phyloP scores from a whole-genome alignment of 2,113 vertebrate genomes.

The Triplophysa rosa region DNA sequence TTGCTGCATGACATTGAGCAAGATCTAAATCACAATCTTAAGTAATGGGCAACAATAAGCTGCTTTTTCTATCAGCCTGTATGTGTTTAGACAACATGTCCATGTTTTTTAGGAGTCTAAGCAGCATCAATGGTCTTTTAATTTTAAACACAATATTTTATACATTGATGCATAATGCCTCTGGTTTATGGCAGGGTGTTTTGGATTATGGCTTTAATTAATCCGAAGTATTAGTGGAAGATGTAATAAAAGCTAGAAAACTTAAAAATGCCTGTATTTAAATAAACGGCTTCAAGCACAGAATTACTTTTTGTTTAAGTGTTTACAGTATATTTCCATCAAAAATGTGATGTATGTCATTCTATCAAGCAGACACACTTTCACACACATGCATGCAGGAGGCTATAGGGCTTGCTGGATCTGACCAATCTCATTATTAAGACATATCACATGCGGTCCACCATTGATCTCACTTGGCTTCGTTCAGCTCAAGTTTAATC shows the following conservation, averaged over 20 bases:
- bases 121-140: background rate
- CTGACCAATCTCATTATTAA: constrained; percentile 27
- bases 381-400: background rate
- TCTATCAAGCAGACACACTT: background rate
- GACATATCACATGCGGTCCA: constrained; percentile 22
- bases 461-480: constrained; percentile 28
- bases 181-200: constrained; percentile 45
- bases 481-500: constrained; percentile 46
- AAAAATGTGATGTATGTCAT: background rate
- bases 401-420: background rate
- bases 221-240: background rate
- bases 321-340: background rate
- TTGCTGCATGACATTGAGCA: constrained; percentile 53
- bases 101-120: constrained; percentile 49
- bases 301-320: background rate
- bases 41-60: constrained; percentile 49
- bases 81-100: constrained; percentile 51
- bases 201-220: background rate
- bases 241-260: constrained; percentile 30
- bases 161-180: background rate
- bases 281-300: too few relatives aligned
- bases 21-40: constrained; percentile 60
- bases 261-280: too few relatives aligned
- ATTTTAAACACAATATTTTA: constrained; percentile 34
- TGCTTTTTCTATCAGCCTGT: constrained; percentile 13